Conservation (phyloP, 2,113 vertebrate genomes). For the Pristiophorus japonicus region DNA sequence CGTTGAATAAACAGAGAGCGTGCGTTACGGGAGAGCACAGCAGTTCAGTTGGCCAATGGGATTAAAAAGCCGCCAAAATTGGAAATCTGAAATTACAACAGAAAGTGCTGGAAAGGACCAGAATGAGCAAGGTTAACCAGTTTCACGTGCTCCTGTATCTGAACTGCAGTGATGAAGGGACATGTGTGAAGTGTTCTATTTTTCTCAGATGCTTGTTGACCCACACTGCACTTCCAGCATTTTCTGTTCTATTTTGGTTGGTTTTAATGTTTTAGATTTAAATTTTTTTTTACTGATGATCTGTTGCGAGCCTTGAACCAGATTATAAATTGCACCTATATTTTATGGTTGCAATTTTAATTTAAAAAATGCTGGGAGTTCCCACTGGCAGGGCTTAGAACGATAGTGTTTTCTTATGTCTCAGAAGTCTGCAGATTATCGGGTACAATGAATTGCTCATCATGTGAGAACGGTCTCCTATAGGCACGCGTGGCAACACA, state of each 20-base stretch:
- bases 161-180: background rate
- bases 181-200: background rate
- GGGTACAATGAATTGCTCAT: background rate
- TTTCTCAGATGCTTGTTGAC: background rate
- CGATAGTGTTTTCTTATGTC: too few species aligned
- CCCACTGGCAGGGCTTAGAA: background rate
- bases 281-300: background rate
- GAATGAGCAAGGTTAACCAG: background rate
- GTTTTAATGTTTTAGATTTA: background rate
- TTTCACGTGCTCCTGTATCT: background rate
- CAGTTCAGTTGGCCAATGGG: background rate
- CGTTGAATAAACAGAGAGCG: too few species aligned
- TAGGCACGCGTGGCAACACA: background rate
- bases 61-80: background rate
- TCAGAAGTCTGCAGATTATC: background rate
- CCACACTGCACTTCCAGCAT: background rate
- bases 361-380: background rate
- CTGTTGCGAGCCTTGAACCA: background rate
- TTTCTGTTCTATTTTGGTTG: background rate
- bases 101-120: background rate
- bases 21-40: too few species aligned
- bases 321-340: background rate
- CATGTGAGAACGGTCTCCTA: background rate
- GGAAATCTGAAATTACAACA: background rate
- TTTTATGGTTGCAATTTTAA: background rate